These are phyloP conservation scores for Arbacia lixula DNA, from an alignment of 53 echinoderm and acorn worm genomes.

Conservation along the genomic window DNA sequence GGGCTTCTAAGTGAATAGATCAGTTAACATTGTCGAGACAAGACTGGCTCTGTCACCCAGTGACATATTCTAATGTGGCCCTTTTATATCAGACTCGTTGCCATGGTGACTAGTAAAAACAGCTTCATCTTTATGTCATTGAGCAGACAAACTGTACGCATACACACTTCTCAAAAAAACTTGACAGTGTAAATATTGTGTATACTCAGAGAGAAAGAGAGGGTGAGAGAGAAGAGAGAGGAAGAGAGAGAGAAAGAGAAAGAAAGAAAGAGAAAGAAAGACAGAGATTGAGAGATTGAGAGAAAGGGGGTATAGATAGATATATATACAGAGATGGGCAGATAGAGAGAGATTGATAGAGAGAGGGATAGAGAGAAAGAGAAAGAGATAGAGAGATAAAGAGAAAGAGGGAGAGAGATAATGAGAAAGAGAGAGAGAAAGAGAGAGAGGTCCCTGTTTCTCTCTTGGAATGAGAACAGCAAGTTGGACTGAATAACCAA, in stretches of 20 bases:
- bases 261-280: not conserved
- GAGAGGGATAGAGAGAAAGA: not conserved
- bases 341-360: not conserved
- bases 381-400: not conserved
- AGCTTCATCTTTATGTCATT: no score
- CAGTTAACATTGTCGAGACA: no score
- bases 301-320: not conserved
- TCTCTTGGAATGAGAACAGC: no score
- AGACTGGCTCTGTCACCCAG: no score
- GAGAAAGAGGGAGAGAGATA: not conserved
- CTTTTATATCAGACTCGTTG: no score
- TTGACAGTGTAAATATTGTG: no score
- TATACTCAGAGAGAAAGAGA: not conserved
- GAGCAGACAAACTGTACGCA: no score
- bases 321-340: not conserved
- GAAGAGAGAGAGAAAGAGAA: constrained; percentile 1
- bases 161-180: no score
- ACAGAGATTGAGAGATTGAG: not conserved
- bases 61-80: no score
- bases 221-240: not conserved
- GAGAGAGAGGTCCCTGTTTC: not conserved
- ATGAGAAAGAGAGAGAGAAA: not conserved
- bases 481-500: no score
- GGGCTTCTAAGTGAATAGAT: no score
- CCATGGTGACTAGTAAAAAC: no score